Conservation (phyloP, 2,888 invertebrate species). For the Macropis europaea region DNA sequence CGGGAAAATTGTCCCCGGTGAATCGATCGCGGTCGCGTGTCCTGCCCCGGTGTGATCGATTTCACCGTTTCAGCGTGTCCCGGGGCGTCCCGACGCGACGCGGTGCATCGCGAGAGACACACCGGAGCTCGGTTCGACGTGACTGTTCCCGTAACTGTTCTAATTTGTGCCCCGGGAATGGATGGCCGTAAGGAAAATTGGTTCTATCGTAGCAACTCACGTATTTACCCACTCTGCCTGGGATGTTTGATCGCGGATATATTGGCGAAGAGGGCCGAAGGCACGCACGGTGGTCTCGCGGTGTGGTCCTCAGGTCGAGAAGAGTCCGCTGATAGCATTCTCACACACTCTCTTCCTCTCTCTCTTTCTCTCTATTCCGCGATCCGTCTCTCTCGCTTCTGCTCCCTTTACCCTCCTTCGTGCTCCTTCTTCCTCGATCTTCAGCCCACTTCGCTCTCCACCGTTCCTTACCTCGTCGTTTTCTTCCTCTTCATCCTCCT, state of each 20-base stretch:
- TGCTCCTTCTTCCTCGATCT: slow-evolving; percentile 29
- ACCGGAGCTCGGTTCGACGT: slow-evolving; percentile 20
- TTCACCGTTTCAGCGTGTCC: too few relatives aligned
- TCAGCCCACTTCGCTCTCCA: slow-evolving; percentile 2
- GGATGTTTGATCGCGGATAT: slow-evolving; percentile 73
- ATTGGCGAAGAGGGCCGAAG: slow-evolving; percentile 69
- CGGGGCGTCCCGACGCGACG: too few relatives aligned
- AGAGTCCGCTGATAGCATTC: slow-evolving; percentile 68
- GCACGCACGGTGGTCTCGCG: slow-evolving; percentile 77
- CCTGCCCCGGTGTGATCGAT: too few relatives aligned
- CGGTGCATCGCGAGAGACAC: neutral
- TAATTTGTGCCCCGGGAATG: slow-evolving; percentile 45
- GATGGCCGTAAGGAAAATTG: slow-evolving; percentile 55
- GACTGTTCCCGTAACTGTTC: slow-evolving; percentile 51
- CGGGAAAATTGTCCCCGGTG: too few relatives aligned
- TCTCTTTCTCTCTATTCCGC: slow-evolving; percentile 17
- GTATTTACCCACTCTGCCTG: slow-evolving; percentile 68
- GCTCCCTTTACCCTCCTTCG: slow-evolving; percentile 15
- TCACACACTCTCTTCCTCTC: slow-evolving; percentile 60
- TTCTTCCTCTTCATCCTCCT: slow-evolving; percentile 16
- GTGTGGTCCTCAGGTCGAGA: slow-evolving; percentile 76
- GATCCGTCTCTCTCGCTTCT: slow-evolving; percentile 16
- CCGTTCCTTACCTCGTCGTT: slow-evolving; percentile 7
- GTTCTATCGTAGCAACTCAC: slow-evolving; percentile 60
- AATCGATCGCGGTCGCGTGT: too few relatives aligned